Evolutionary conservation across 2,888 invertebrate genomes (phyloP).

Genomic region (Morpho deidamia): DNA sequence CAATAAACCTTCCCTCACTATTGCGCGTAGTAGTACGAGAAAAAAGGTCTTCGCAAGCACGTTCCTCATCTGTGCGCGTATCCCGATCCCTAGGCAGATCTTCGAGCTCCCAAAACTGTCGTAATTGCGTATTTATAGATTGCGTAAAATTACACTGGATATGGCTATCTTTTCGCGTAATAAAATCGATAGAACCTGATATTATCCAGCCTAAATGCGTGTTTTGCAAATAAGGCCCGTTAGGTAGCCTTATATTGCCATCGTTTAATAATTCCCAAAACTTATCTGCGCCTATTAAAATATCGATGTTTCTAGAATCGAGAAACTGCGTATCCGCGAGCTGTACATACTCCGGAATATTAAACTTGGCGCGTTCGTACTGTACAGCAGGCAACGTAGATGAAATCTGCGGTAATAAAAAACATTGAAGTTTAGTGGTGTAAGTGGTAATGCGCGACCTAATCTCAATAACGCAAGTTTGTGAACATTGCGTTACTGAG

Average conservation of each 20-base stretch:
- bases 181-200: constrained; percentile 19
- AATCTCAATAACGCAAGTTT: not conserved
- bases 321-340: not conserved
- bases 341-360: not conserved
- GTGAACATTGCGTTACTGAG: not conserved
- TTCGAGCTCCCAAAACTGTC: constrained; percentile 27
- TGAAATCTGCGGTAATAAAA: not conserved
- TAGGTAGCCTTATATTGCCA: not conserved
- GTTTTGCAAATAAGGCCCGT: constrained; percentile 18
- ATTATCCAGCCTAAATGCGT: constrained; percentile 28
- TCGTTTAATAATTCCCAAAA: not conserved
- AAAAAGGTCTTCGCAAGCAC: constrained; percentile 13
- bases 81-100: constrained; percentile 1
- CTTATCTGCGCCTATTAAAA: not conserved
- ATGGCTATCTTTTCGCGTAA: not conserved
- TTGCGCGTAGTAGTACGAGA: constrained; percentile 8
- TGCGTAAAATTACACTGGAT: constrained; percentile 21
- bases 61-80: constrained; percentile 3
- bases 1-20: constrained; percentile 14
- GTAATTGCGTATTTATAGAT: constrained; percentile 16
- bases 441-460: not conserved
- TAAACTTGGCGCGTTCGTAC: not conserved
- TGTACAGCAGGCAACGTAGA: not conserved
- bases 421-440: not conserved
- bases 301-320: not conserved